phyloP scores from a whole-genome alignment of 2,888 invertebrate genomes.

The Leptopterna dolabrata region DNA sequence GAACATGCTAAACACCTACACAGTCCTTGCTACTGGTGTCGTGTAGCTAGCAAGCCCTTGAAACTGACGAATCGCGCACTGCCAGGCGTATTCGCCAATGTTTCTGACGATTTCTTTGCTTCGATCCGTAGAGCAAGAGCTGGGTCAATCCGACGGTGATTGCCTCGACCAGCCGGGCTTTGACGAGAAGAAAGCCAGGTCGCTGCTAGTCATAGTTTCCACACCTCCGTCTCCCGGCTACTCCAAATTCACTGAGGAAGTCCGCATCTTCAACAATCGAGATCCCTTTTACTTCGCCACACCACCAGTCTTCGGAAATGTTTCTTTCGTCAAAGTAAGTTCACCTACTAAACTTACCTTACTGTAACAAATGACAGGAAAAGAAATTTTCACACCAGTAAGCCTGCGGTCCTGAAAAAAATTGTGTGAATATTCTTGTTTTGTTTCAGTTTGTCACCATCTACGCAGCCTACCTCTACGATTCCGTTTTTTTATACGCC shows the following conservation, averaged over 20 bases:
- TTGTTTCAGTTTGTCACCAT: conserved; percentile 83
- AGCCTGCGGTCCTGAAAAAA: too few species aligned
- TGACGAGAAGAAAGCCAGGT: conserved; percentile 78
- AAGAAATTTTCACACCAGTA: too few species aligned
- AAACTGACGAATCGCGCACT: too few species aligned
- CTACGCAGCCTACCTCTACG: conserved; percentile 94
- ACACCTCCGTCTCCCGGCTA: conserved; percentile 80
- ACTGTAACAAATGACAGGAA: too few species aligned
- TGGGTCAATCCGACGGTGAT: background rate
- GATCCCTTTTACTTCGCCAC: conserved; percentile 83
- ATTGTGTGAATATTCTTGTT: too few species aligned
- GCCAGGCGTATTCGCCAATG: too few species aligned
- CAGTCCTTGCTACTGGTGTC: too few species aligned
- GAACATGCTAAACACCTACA: too few species aligned
- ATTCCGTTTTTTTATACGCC: conserved; percentile 93
- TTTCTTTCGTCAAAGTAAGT: conserved; percentile 59
- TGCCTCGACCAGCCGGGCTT: conserved; percentile 69
- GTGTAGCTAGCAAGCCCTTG: too few species aligned
- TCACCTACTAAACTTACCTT: background rate
- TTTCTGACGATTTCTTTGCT: background rate
- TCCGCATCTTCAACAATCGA: conserved; percentile 80
- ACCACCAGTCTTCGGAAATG: conserved; percentile 72
- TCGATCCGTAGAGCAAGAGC: background rate
- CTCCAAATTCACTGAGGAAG: conserved; percentile 81
- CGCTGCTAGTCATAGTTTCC: conserved; percentile 88